Evolutionary conservation across 2,797 vertebrate genomes (phyloP), one percentile per base, ranked within the genome.

Genomic region (Enteromius anoplus): DNA sequence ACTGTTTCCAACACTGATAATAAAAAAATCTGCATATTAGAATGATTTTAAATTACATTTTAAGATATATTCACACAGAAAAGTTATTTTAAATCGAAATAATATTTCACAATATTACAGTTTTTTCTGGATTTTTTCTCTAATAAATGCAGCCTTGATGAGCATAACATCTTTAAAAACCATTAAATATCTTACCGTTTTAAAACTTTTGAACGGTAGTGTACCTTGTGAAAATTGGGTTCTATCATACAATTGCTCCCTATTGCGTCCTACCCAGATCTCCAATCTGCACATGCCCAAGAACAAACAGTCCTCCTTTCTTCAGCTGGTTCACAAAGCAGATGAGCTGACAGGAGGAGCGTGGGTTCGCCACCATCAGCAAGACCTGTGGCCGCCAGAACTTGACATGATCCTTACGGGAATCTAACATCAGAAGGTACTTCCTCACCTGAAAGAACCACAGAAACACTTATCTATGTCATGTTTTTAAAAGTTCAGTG

Each of bases 371-470:
- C 85, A 99, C 98, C 96, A 99, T 97, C 15, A 99, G 90, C 89
- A 99, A 88, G 86, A 99, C 95, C 91, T 99, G 98, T 0, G 98
- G 98, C 86, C 98, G 92, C 98, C 98, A 99, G 93, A 99, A 99
- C 91, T 99, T 99, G 88, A 99, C 98, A 0, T 99, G 98, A 40
- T 99, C 98, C 85, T 99, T 99, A 70, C 98, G 95, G 75, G 98
- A 96, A 0, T 99, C 98, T 90, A 99, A 92, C 93, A 99, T 96
- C 89, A 99, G 90, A 85, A 99, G 92, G 84, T 99, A 99, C 88
- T 99, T 99, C 0, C 98, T 93, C 40, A 99, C 98, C 98, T 99
- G 89, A 86, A 72, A 11, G 60, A 65, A 45, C n/a, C 14, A 40
- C 14, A 78, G 55, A 60, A 32, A 78, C n/a, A 64, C 42, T 5